These are phyloP conservation scores for Cetonia aurata DNA, from an alignment of 2,888 invertebrate species.

Conservation along the genomic window DNA sequence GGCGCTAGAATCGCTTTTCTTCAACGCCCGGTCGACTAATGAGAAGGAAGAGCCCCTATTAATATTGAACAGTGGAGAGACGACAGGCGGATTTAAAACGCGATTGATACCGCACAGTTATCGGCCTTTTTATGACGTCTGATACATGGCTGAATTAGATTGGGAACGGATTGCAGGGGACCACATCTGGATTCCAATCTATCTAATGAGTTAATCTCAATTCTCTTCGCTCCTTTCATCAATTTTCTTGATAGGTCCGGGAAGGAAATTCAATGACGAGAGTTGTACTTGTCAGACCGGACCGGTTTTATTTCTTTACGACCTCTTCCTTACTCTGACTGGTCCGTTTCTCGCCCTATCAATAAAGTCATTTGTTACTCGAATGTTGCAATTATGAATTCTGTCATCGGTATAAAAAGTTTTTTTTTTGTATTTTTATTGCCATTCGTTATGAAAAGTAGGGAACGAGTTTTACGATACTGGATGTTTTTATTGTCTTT, in stretches of 20 bases:
- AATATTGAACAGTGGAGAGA: conserved; percentile 5
- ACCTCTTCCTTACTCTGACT: neutral
- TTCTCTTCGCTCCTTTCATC: conserved; percentile 33
- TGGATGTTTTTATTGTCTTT: too few relatives aligned
- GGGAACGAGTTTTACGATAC: too few relatives aligned
- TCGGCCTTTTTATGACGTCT: conserved; percentile 44
- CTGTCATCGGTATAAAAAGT: too few relatives aligned
- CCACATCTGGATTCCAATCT: conserved; percentile 40
- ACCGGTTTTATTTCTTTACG: conserved; percentile 24
- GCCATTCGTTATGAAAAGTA: too few relatives aligned
- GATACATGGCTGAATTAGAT: conserved; percentile 41
- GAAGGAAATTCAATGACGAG: conserved; percentile 24
- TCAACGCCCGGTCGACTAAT: conserved; percentile 5
- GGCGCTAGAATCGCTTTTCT: conserved; percentile 1
- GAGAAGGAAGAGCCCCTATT: neutral
- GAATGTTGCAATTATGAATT: too few relatives aligned
- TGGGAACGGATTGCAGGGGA: conserved; percentile 39
- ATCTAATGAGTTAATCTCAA: conserved; percentile 43
- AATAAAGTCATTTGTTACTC: too few relatives aligned
- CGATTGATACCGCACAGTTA: conserved; percentile 27
- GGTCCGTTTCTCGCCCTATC: neutral
- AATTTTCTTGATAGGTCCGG: conserved; percentile 28
- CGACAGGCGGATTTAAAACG: conserved; percentile 27
- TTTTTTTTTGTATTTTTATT: too few relatives aligned
- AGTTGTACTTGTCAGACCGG: conserved; percentile 20